These are phyloP conservation scores for Bombus waltoni DNA, from an alignment of 1,140 invertebrate species.

Conservation along the genomic window DNA sequence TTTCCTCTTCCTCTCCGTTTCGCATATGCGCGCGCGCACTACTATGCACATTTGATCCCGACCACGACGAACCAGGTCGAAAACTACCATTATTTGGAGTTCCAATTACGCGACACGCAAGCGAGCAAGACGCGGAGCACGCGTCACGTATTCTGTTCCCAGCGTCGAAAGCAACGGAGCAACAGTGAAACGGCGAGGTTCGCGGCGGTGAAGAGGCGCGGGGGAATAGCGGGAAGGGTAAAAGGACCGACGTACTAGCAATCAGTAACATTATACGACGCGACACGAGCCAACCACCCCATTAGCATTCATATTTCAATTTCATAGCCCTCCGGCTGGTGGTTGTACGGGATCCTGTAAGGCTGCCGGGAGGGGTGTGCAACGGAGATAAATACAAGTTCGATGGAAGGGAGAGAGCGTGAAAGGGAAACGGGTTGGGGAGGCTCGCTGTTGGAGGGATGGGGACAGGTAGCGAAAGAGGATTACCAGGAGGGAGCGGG, in stretches of 20 bases:
- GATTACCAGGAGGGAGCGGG: conserved; percentile 34
- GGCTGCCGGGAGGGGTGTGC: conserved; percentile 36
- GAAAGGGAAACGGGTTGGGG: conserved; percentile 7
- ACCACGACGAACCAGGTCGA: background rate
- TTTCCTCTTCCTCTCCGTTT: background rate
- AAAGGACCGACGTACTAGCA: conserved; percentile 55
- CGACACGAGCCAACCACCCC: conserved; percentile 63
- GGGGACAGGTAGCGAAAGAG: conserved; percentile 47
- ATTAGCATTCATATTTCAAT: conserved; percentile 79
- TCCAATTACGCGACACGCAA: conserved; percentile 31
- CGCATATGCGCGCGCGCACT: background rate
- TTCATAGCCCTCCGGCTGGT: conserved; percentile 68
- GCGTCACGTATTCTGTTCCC: conserved; percentile 25
- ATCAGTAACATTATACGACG: conserved; percentile 68
- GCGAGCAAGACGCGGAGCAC: conserved; percentile 16
- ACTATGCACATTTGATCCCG: background rate
- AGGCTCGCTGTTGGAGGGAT: background rate
- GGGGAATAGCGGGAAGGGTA: conserved; percentile 5
- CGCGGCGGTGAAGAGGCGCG: background rate
- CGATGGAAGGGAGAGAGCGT: conserved; percentile 42
- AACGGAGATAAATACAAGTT: conserved; percentile 63
- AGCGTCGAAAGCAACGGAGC: conserved; percentile 7
- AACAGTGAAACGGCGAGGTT: background rate
- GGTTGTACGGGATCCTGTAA: conserved; percentile 54
- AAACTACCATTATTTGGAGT: conserved; percentile 31